Conservation (phyloP, 2,888 invertebrate genomes). For the Hemaris fuciformis region DNA sequence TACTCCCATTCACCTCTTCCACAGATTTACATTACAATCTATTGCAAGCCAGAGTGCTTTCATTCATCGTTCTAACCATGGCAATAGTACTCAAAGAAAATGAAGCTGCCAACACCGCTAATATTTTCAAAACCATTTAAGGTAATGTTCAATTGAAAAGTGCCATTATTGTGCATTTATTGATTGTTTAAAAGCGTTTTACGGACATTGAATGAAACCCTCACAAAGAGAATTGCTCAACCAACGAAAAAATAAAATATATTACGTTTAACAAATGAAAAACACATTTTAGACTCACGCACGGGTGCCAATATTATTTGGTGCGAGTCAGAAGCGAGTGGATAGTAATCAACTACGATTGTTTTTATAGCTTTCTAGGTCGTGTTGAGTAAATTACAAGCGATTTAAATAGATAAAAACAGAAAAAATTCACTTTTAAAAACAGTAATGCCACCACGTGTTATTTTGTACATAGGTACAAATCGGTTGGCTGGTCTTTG, state of each 20-base stretch:
- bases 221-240: conserved; percentile 29
- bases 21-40: no score
- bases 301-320: conserved; percentile 25
- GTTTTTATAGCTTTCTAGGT: no score
- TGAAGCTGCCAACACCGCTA: background rate
- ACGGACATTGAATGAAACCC: conserved; percentile 19
- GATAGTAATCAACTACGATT: no score
- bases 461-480: no score
- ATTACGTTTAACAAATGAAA: conserved; percentile 40
- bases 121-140: background rate
- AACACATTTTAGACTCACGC: conserved; percentile 40
- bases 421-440: no score
- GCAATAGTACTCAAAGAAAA: background rate
- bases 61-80: no score
- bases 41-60: no score
- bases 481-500: no score
- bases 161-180: background rate
- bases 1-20: no score
- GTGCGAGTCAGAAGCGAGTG: conserved; percentile 18
- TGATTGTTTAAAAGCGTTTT: conserved; percentile 12
- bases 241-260: conserved; percentile 34
- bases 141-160: background rate
- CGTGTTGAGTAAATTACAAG: no score
- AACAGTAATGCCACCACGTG: no score
- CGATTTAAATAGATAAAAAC: no score